Evolutionary conservation across 1,140 invertebrate genomes (phyloP), one percentile per base, ranked within the genome.

Genomic region (Bombus sylvicola): DNA sequence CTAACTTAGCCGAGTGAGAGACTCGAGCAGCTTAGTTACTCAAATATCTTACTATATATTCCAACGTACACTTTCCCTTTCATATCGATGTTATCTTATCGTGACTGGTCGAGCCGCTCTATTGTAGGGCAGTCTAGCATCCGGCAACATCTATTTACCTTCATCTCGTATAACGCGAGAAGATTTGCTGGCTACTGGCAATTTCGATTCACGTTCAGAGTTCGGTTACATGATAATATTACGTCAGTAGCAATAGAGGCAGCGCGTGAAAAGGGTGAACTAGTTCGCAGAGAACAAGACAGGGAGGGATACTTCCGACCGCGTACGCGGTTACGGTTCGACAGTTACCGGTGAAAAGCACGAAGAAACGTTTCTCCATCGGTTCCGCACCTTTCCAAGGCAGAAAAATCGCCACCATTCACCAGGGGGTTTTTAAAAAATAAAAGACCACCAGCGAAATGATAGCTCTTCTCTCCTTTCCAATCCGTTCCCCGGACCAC

Each of bases 251-350:
- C 12, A 62, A 53, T 41, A 12, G 37, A 57, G 41, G 53, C n/a
- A 66, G 22, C 74, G 57, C 57, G 88, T 73, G 79, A 87, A 87
- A 90, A 79, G 88, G 53, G 62, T 84, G 39, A 86, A 31, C 37
- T 71, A 18, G 75, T 68, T 82, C 9, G 43, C 59, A 31, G 62
- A 28, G 59, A 34, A 73, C 53, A 39, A 34, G 53, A 53, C 62
- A 77, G 18, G 47, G 25, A 28, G 74, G 81, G 77, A 68, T 64
- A 80, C 81, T 85, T 85, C 87, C 62, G 81, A 82, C 69, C 34
- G 59, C 22, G 22, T 59, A 62, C n/a, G 76, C 81, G 66, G 88
- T 83, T 76, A 89, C 82, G 82, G 85, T 77, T 80, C 62, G 53
- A 76, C 47, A 76, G 6, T 4, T 53, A 41, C 1, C 18, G 39